Evolutionary conservation across 2,113 vertebrate genomes (phyloP).

Genomic region (Stigmatopora nigra): DNA sequence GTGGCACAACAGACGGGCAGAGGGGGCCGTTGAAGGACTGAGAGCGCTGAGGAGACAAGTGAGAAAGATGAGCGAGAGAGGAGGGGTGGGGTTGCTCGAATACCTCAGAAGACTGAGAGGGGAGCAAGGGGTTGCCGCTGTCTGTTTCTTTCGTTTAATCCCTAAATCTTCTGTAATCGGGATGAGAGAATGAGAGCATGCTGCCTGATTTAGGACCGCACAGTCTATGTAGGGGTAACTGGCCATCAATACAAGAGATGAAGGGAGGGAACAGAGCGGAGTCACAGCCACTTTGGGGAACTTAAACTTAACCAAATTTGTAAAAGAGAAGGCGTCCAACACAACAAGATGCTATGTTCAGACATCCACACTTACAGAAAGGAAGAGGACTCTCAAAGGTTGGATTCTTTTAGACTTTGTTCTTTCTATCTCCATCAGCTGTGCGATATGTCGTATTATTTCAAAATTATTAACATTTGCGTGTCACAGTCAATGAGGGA

Average conservation of each 20-base stretch:
- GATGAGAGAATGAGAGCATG: slow-evolving; percentile 65
- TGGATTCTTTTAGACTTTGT: slow-evolving; percentile 51
- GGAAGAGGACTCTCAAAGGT: slow-evolving; percentile 28
- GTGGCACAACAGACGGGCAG: slow-evolving; percentile 50
- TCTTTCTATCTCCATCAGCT: slow-evolving; percentile 1
- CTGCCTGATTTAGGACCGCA: slow-evolving; percentile 60
- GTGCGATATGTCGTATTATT: neutral
- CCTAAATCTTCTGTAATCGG: slow-evolving; percentile 73
- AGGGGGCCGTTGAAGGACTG: slow-evolving; percentile 32
- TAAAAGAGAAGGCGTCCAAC: slow-evolving; percentile 17
- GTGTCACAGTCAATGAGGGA: neutral
- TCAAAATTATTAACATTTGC: neutral
- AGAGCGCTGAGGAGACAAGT: slow-evolving; percentile 21
- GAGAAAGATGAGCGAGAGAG: slow-evolving; percentile 25
- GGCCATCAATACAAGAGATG: slow-evolving; percentile 30
- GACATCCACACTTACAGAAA: neutral
- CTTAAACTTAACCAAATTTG: slow-evolving; percentile 31
- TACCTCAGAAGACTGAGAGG: slow-evolving; percentile 39
- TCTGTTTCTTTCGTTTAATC: slow-evolving; percentile 66
- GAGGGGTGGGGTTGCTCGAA: slow-evolving; percentile 9
- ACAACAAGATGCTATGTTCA: slow-evolving; percentile 28
- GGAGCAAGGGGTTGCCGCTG: slow-evolving; percentile 48
- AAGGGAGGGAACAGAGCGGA: slow-evolving; percentile 34
- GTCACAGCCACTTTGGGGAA: slow-evolving; percentile 32
- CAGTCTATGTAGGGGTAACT: slow-evolving; percentile 60